Percentiles rank a stretch among this genome's conserved stretches.
Conservation (phyloP, 2,113 vertebrate species). For the Syngnathus floridae region DNA sequence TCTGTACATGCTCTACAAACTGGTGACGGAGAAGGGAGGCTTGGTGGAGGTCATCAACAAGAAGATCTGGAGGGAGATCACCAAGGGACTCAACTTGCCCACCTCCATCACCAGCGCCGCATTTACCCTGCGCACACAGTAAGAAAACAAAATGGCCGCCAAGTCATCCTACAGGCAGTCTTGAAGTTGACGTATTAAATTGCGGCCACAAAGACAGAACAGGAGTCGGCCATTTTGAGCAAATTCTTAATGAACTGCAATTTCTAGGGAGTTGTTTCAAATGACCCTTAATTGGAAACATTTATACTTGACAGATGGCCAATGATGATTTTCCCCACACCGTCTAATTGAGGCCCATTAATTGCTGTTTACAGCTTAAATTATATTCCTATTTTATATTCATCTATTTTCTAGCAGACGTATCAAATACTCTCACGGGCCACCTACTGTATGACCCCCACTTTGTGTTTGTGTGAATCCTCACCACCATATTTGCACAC, state of each 20-base stretch:
- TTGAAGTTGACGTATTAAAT: neutral
- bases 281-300: no score
- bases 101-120: slow-evolving; percentile 97
- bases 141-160: slow-evolving; percentile 23
- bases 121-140: slow-evolving; percentile 96
- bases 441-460: neutral
- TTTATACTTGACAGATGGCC: no score
- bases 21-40: slow-evolving; percentile 94
- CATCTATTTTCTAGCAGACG: neutral
- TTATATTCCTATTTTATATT: neutral
- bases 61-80: slow-evolving; percentile 98
- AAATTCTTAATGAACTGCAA: neutral
- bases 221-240: neutral
- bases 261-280: no score
- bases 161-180: neutral
- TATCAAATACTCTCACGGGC: neutral
- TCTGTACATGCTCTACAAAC: slow-evolving; percentile 93
- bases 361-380: neutral
- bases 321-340: no score
- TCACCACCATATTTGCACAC: slow-evolving; percentile 33
- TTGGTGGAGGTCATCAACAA: slow-evolving; percentile 98
- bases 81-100: slow-evolving; percentile 93
- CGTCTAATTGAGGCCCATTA: neutral
- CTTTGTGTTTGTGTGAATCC: neutral
- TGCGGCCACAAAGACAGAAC: no score